Base-by-base conservation (phyloP, 2,888 invertebrate species). In the Eristalis pertinax region DNA sequence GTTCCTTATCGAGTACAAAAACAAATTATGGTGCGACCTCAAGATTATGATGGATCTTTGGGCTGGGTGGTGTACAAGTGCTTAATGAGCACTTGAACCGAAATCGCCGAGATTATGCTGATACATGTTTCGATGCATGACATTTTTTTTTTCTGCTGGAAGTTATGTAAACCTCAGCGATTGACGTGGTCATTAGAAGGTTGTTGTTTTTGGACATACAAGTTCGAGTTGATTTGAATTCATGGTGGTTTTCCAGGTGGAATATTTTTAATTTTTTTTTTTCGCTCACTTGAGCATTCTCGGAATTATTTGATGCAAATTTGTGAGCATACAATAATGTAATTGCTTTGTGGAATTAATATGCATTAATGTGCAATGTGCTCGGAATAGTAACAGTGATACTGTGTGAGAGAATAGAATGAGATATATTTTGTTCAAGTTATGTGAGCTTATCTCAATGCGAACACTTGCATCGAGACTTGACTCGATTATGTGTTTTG, bases 1-100 rank as follows among this genome's bases (percentile, higher is more conserved):
- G n/a, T 50, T 68, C 56, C 80, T 84, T 80, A 84, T 84, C 84
- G 67, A 64, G 26, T 3, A 29, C 29, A 26, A 56, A 26, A 38
- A 56, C 62, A 62, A n/a, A 63, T 29, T 15, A 50, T 67, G 29
- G 41, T 35, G 67, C 26, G 63, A 65, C 69, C 58, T 78, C 73
- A 60, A 79, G 75, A 75, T 70, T 67, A 56, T 63, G 64, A 69
- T 50, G 70, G 24, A 72, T 80, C 50, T 78, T 1, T 43, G n/a
- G 43, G 43, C n/a, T n/a, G 43, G 11, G 24, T 15, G 32, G 24
- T 13, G 32, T n/a, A 50, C 50, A 1, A 50, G 50, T 50, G n/a
- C n/a, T 68, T 62, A 63, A 35, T 41, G 13, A 63, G 43, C 43
- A 67, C 58, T 79, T 62, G 24, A 73, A 22, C 35, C 2, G 58